A percentile compares a stretch with the other conserved stretches of the same genome.
These are phyloP conservation scores for Peucedramus taeniatus DNA, from an alignment of 2,113 vertebrate genomes.

Conservation along the genomic window DNA sequence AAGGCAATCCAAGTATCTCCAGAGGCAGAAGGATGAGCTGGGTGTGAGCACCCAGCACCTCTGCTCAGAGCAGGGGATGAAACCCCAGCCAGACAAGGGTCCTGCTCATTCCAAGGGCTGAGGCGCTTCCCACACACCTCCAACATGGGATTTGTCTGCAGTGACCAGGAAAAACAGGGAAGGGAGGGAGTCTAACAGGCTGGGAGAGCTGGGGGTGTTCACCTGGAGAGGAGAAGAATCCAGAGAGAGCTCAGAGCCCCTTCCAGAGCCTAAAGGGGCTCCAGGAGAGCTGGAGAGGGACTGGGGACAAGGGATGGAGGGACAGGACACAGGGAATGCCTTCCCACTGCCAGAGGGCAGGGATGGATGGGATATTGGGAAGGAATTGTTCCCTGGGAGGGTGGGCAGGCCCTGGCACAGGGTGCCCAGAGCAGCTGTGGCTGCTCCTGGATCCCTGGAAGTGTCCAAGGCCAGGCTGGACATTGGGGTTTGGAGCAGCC, in stretches of 20 bases:
- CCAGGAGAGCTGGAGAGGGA: background rate
- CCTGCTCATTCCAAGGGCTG: background rate
- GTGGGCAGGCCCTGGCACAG: background rate
- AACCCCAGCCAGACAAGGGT: background rate
- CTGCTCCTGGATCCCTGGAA: background rate
- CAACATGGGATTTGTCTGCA: too few species aligned
- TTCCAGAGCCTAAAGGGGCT: background rate
- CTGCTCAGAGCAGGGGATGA: background rate
- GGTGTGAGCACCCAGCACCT: background rate
- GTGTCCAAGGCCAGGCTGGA: background rate
- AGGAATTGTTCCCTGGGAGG: background rate
- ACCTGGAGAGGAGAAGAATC: background rate
- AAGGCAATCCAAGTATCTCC: background rate
- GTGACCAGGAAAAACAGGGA: too few species aligned
- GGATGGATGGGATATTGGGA: fast-evolving
- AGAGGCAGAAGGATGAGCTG: background rate
- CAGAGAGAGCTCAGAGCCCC: background rate
- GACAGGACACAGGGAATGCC: background rate
- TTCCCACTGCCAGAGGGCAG: background rate
- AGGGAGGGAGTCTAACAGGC: background rate
- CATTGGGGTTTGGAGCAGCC: background rate
- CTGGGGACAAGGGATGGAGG: background rate
- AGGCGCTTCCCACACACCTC: background rate
- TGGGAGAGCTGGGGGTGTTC: background rate
- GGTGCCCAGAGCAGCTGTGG: background rate